Conservation (phyloP, 2,797 vertebrate genomes). For the Gobio occitaniae region DNA sequence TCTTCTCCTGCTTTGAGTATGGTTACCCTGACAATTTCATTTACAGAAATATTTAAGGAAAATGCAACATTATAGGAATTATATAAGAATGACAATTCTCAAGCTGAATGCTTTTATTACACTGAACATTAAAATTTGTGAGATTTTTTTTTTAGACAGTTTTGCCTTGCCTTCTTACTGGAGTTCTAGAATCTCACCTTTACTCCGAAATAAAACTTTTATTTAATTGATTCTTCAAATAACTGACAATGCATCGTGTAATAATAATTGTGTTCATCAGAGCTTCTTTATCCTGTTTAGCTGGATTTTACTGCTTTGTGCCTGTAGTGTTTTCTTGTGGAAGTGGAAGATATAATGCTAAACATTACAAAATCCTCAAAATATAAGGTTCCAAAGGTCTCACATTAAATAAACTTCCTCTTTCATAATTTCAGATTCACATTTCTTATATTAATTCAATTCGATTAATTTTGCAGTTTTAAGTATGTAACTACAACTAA, state of each 20-base stretch:
- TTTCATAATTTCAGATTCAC: neutral
- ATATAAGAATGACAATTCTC: neutral
- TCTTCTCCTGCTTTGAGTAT: neutral
- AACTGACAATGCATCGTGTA: neutral
- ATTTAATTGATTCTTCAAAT: neutral
- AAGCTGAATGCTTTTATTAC: neutral
- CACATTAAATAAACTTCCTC: neutral
- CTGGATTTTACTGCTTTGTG: neutral
- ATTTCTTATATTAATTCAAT: neutral
- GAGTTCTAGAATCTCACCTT: neutral
- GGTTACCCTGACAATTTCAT: neutral
- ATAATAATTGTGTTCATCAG: neutral
- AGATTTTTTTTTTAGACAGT: neutral
- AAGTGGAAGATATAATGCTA: neutral
- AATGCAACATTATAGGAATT: neutral
- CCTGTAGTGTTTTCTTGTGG: neutral
- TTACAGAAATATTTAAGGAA: neutral
- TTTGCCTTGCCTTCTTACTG: neutral
- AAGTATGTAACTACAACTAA: neutral
- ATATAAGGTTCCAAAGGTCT: neutral
- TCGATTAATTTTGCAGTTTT: neutral
- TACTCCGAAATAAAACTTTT: too few relatives aligned
- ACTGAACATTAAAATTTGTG: neutral
- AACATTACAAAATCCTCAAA: neutral
- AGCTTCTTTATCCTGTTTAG: neutral